Percentiles rank a stretch among this genome's conserved stretches.
Conservation (phyloP, 2,113 vertebrate species). For the Colinus virginianus region DNA sequence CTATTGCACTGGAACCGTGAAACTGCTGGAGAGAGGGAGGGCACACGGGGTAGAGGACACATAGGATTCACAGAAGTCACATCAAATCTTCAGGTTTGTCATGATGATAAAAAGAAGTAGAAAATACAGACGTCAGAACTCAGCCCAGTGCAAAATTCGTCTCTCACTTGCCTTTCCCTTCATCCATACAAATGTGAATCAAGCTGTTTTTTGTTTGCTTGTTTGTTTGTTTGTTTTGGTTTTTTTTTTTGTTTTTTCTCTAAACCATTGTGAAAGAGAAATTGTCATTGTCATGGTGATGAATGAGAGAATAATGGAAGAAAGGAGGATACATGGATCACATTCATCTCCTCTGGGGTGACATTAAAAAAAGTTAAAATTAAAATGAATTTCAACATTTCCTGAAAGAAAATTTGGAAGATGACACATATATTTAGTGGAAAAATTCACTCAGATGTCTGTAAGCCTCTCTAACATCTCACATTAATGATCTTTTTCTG, state of each 20-base stretch:
- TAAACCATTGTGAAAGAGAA: constrained; percentile 3
- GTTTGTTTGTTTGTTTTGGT: too few species aligned
- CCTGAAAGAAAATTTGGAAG: not conserved
- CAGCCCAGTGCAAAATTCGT: not conserved
- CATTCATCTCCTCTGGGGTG: not conserved
- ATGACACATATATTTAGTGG: not conserved
- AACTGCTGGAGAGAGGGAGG: not conserved
- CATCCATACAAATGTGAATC: not conserved
- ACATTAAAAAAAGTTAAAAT: not conserved
- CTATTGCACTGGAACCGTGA: not conserved
- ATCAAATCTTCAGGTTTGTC: not conserved
- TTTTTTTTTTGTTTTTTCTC: constrained; percentile 8
- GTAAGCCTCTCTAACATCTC: not conserved
- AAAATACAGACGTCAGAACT: not conserved
- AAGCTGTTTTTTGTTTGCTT: not conserved
- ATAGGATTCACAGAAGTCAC: not conserved
- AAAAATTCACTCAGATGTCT: not conserved
- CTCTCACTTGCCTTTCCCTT: constrained; percentile 3
- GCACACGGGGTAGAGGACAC: not conserved
- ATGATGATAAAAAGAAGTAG: not conserved
- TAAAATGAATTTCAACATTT: not conserved
- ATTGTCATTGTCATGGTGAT: constrained; percentile 44
- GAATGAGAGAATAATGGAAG: constrained; percentile 24
- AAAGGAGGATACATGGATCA: constrained; percentile 26
- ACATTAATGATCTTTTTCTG: not conserved